Conservation (phyloP, 2,888 invertebrate species). For the Platycheirus albimanus region DNA sequence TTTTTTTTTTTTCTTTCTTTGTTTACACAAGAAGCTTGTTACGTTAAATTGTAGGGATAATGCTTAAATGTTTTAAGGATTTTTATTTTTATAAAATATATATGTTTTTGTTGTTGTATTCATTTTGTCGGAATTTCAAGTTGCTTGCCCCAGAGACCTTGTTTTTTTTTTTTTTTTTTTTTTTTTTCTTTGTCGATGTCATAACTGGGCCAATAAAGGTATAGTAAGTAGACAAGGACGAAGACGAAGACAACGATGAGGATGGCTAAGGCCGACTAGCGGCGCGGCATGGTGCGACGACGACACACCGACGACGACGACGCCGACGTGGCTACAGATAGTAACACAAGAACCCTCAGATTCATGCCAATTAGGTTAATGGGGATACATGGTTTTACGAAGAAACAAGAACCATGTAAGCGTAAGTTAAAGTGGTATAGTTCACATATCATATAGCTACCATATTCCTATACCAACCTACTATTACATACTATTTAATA, state of each 20-base stretch:
- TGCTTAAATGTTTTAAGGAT: slow-evolving; percentile 71
- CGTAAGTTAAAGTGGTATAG: neutral
- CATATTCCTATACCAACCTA: too few species aligned
- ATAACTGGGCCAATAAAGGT: slow-evolving; percentile 41
- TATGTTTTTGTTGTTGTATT: slow-evolving; percentile 28
- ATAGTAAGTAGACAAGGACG: slow-evolving; percentile 4
- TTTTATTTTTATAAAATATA: slow-evolving; percentile 30
- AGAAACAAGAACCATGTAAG: slow-evolving; percentile 14
- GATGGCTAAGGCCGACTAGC: slow-evolving; percentile 10
- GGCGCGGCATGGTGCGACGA: too few species aligned
- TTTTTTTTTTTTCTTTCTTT: too few species aligned
- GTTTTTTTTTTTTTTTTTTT: slow-evolving; percentile 34
- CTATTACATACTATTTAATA: too few species aligned
- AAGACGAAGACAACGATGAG: neutral
- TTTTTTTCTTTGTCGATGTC: slow-evolving; percentile 46
- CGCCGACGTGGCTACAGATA: slow-evolving; percentile 27
- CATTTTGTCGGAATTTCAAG: slow-evolving; percentile 60
- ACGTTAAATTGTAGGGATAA: slow-evolving; percentile 71
- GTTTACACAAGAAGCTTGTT: slow-evolving; percentile 68
- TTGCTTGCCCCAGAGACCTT: slow-evolving; percentile 69
- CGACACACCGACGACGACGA: neutral
- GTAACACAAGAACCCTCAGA: slow-evolving; percentile 63
- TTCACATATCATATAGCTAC: too few species aligned
- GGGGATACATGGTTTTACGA: slow-evolving; percentile 47
- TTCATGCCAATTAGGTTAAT: slow-evolving; percentile 73